Evolutionary conservation across 2,113 vertebrate genomes (phyloP).

Genomic region (Passer domesticus): DNA sequence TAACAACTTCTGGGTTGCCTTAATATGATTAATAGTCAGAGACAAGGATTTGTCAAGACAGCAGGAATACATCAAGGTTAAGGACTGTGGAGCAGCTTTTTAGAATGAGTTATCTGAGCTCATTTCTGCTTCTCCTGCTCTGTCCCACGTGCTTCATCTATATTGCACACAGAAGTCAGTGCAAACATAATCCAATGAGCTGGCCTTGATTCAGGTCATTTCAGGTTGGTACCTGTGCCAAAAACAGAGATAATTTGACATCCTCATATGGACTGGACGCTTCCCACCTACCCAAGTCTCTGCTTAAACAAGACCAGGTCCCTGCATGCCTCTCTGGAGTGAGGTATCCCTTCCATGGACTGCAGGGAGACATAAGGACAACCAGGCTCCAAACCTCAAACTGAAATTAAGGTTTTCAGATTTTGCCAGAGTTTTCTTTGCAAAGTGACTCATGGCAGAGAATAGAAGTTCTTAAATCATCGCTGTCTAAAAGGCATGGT

Average conservation of each 20-base stretch:
- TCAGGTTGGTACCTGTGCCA: not conserved
- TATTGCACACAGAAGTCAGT: not conserved
- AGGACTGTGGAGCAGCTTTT: not conserved
- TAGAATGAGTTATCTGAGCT: not conserved
- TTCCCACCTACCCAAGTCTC: not conserved
- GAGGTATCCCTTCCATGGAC: not conserved
- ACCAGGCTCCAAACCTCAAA: not conserved
- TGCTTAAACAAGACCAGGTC: not conserved
- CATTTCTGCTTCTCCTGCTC: not conserved
- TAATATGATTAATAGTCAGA: not conserved
- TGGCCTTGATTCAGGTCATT: not conserved
- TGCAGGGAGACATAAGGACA: not conserved
- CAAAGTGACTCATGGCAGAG: not conserved
- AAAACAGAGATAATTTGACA: not conserved
- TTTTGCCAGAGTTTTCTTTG: not conserved
- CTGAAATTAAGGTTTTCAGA: not conserved
- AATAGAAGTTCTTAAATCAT: slow-evolving; percentile 2
- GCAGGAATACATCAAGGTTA: not conserved
- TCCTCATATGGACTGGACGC: not conserved
- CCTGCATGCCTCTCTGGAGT: not conserved
- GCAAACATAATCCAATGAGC: not conserved
- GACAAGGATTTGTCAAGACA: not conserved
- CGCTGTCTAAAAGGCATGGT: not conserved
- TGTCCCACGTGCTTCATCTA: not conserved
- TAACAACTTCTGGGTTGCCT: not conserved